phyloP scores from a whole-genome alignment of 2,113 vertebrate genomes.

The Addax nasomaculatus region DNA sequence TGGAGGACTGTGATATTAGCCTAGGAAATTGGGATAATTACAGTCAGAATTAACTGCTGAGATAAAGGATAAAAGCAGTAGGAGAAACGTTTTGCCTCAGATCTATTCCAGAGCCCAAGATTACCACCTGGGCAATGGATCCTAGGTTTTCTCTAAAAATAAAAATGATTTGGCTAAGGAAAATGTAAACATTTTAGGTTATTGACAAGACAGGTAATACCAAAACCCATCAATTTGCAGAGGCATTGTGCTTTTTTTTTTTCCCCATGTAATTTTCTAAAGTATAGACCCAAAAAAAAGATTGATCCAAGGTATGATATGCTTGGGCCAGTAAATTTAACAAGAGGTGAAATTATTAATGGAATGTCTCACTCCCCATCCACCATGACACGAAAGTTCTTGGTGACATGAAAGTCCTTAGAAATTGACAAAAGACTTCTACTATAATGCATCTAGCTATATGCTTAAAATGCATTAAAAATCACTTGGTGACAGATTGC shows the following conservation, averaged over 20 bases:
- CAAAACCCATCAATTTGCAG: neutral
- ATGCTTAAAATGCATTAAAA: neutral
- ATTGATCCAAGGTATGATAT: neutral
- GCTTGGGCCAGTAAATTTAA: neutral
- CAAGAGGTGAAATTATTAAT: neutral
- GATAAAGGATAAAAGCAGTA: neutral
- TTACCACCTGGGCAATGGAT: neutral
- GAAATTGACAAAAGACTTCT: neutral
- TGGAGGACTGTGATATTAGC: neutral
- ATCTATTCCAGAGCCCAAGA: neutral
- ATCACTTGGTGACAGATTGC: neutral
- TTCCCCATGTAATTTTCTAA: neutral
- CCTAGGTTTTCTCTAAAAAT: neutral
- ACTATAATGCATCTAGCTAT: neutral
- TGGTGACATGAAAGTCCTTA: neutral
- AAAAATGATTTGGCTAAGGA: neutral
- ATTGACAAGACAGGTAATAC: neutral
- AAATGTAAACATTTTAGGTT: neutral
- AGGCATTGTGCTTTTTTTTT: neutral
- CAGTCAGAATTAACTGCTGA: neutral
- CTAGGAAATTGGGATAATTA: neutral
- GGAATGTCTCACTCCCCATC: neutral
- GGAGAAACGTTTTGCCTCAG: neutral
- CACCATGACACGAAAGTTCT: neutral
- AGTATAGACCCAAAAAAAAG: neutral